These are phyloP conservation scores for Nannobrachium achirus DNA, from an alignment of 2,113 vertebrate genomes.

Conservation along the genomic window DNA sequence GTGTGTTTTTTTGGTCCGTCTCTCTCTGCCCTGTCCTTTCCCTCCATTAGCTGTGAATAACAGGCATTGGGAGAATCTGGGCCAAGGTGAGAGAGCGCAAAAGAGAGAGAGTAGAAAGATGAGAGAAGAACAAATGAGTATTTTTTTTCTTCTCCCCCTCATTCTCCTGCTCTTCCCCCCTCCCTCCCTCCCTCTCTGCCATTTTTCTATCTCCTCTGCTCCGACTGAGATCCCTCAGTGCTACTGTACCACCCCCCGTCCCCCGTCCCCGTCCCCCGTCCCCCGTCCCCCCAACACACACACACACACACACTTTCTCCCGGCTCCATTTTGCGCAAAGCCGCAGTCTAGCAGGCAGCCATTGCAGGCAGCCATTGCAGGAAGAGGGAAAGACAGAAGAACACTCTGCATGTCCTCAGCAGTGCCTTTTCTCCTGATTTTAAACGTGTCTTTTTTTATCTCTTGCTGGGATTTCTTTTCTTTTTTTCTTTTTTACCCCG, in stretches of 20 bases:
- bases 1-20: neutral
- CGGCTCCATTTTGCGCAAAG: slow-evolving; percentile 63
- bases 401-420: neutral
- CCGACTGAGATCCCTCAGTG: neutral
- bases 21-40: slow-evolving; percentile 6
- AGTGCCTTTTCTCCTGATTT: neutral
- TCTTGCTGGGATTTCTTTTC: neutral
- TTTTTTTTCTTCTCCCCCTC: slow-evolving; percentile 14
- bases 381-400: slow-evolving; percentile 3
- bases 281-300: neutral
- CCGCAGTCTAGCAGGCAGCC: slow-evolving; percentile 59
- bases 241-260: slow-evolving; percentile 24
- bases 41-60: slow-evolving; percentile 31
- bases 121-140: slow-evolving; percentile 57
- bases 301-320: neutral
- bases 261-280: slow-evolving; percentile 15
- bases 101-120: slow-evolving; percentile 32
- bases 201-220: slow-evolving; percentile 1
- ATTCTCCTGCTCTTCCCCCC: neutral
- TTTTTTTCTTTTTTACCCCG: slow-evolving; percentile 9
- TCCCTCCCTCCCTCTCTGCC: neutral
- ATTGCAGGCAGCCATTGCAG: slow-evolving; percentile 58
- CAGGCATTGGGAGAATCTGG: slow-evolving; percentile 52
- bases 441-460: slow-evolving; percentile 10
- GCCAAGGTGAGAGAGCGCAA: slow-evolving; percentile 59